A percentile compares a stretch with the other conserved stretches of the same genome.
These are phyloP conservation scores for Aplocera efformata DNA, from an alignment of 2,888 invertebrate genomes.

Conservation along the genomic window DNA sequence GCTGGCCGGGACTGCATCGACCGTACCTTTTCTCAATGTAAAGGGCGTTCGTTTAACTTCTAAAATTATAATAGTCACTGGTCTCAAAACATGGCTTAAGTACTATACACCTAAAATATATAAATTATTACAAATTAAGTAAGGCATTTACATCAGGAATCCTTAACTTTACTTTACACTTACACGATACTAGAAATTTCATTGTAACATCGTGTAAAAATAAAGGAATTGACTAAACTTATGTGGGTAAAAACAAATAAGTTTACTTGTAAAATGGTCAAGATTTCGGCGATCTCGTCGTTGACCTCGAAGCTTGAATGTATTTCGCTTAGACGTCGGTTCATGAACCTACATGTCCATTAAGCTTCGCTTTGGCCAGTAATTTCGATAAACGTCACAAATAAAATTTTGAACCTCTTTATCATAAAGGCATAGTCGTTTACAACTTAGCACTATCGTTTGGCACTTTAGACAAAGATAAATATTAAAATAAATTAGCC, in stretches of 20 bases:
- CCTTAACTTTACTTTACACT: conserved; percentile 71
- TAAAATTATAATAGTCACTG: conserved; percentile 79
- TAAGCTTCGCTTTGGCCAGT: conserved; percentile 67
- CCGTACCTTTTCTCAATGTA: conserved; percentile 58
- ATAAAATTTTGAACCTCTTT: conserved; percentile 61
- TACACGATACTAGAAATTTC: conserved; percentile 70
- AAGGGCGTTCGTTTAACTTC: conserved; percentile 65
- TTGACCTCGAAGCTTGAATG: conserved; percentile 65
- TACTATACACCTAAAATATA: conserved; percentile 81
- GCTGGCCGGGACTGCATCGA: conserved; percentile 41
- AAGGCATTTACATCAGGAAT: conserved; percentile 80
- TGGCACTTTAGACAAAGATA: conserved; percentile 71
- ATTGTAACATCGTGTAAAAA: conserved; percentile 74
- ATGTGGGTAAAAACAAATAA: conserved; percentile 75
- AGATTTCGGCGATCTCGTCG: conserved; percentile 75
- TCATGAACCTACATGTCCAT: conserved; percentile 31
- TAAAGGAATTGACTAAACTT: conserved; percentile 77
- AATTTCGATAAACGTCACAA: conserved; percentile 48
- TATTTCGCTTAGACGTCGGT: conserved; percentile 30
- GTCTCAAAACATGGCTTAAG: conserved; percentile 81
- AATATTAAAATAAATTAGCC: conserved; percentile 60
- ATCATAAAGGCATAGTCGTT: conserved; percentile 69
- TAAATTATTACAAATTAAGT: conserved; percentile 81
- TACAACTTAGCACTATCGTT: conserved; percentile 77
- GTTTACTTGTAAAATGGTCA: conserved; percentile 76